Evolutionary conservation across 2,113 vertebrate genomes (phyloP), one percentile per base, ranked within the genome.

Genomic region (Tamias sibiricus): DNA sequence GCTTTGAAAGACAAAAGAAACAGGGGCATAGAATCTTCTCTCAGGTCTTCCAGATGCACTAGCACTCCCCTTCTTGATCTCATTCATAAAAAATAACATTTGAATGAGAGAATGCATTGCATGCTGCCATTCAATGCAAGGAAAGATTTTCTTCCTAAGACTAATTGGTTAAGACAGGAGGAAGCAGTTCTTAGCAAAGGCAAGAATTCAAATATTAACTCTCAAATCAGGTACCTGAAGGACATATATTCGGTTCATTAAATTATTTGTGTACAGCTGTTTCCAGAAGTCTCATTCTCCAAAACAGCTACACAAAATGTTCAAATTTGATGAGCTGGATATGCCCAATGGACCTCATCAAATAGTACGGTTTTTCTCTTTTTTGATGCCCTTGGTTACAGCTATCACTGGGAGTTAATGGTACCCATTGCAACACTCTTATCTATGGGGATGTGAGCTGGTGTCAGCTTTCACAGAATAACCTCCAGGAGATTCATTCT

Each of bases 51-150:
- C 17, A 74, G 19, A 37, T 64, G 1, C 28, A 13, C 16, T 47
- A 89, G 26, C 16, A 10, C 3, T 37, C 3, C 0, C 14, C 9
- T 84, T 87, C 22, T 24, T 88, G 66, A 82, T 88, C 37, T 57
- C 8, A 77, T 93, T 91, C 26, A 82, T 49, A 91, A 96, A 89
- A 81, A 95, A 40, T 17, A 71, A 8, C 2, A 17, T 87, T 82
- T 74, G 81, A 91, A 52, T 83, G 37, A 94, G 59, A 22, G 32
- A 5, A 59, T 47, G 14, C 20, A 87, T 49, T 64, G 24, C 52
- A n/a, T 8, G 3, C 42, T 82, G 26, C 3, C 20, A 35, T 42
- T 66, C n/a, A 71, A 32, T 32, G 12, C 3, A 77, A 80, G 44
- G 26, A 89, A 59, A 11, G 1, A 54, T 85, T 96, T 96, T 49